These are phyloP conservation scores for Papilio polytes DNA, from an alignment of 1,140 invertebrate species.

Conservation along the genomic window DNA sequence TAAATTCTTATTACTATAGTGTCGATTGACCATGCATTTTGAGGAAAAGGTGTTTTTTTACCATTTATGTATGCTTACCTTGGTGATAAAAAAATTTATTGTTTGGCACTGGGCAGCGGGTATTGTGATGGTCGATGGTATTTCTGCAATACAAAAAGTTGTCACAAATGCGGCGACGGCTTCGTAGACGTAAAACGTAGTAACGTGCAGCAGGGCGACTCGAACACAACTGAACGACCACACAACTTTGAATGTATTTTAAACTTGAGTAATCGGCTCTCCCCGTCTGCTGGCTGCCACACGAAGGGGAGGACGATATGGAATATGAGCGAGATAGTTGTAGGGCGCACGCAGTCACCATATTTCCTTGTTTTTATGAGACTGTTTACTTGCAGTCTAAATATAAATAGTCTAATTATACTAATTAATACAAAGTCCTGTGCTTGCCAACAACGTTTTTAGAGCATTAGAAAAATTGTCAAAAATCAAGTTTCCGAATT, in stretches of 20 bases:
- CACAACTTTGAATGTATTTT: slow-evolving; percentile 71
- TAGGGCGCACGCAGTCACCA: slow-evolving; percentile 32
- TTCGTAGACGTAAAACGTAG: slow-evolving; percentile 52
- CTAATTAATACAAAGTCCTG: not conserved
- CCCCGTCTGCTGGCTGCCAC: slow-evolving; percentile 57
- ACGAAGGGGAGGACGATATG: slow-evolving; percentile 59
- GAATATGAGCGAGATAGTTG: slow-evolving; percentile 56
- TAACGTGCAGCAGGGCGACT: slow-evolving; percentile 62
- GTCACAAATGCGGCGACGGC: slow-evolving; percentile 64
- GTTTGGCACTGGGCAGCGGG: slow-evolving; percentile 18
- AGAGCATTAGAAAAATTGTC: no score
- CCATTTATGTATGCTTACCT: slow-evolving; percentile 37
- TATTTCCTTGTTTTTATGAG: not conserved
- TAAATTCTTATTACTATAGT: slow-evolving; percentile 32
- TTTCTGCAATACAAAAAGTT: slow-evolving; percentile 67
- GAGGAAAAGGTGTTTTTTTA: slow-evolving; percentile 29
- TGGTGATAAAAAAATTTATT: slow-evolving; percentile 25
- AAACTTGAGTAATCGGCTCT: slow-evolving; percentile 76
- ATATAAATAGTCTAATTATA: not conserved
- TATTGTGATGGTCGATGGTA: slow-evolving; percentile 40
- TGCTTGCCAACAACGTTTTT: not conserved
- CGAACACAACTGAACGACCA: slow-evolving; percentile 75
- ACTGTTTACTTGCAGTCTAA: not conserved
- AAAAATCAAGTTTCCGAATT: not conserved
- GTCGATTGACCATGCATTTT: slow-evolving; percentile 32